Conservation (phyloP, 2,888 invertebrate genomes). For the Archaeoteleia sp. region DNA sequence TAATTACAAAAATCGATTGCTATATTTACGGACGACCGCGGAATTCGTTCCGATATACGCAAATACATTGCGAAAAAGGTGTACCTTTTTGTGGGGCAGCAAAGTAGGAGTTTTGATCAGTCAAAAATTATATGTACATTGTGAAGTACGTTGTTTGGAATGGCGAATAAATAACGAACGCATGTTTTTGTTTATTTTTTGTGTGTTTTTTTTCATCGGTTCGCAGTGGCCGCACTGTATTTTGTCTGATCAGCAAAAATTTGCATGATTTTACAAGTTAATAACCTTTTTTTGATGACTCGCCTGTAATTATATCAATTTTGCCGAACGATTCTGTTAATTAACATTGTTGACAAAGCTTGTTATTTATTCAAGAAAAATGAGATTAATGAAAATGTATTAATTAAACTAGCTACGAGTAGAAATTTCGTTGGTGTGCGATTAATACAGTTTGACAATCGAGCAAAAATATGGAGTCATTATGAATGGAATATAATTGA, state of each 20-base stretch:
- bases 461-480: no score
- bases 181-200: slow-evolving; percentile 27
- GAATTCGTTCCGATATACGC: slow-evolving; percentile 49
- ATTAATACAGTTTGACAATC: no score
- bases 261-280: slow-evolving; percentile 31
- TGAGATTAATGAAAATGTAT: slow-evolving; percentile 11
- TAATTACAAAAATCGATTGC: slow-evolving; percentile 54
- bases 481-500: no score
- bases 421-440: neutral
- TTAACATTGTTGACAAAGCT: slow-evolving; percentile 15
- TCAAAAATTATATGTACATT: slow-evolving; percentile 55
- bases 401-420: slow-evolving; percentile 1
- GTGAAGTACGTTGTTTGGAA: slow-evolving; percentile 50
- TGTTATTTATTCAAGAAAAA: slow-evolving; percentile 16
- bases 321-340: slow-evolving; percentile 5
- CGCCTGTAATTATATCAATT: slow-evolving; percentile 28
- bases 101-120: slow-evolving; percentile 49
- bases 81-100: slow-evolving; percentile 42
- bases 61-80: slow-evolving; percentile 49
- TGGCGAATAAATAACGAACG: slow-evolving; percentile 50
- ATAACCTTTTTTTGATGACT: slow-evolving; percentile 15
- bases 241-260: slow-evolving; percentile 37
- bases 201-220: slow-evolving; percentile 1
- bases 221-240: slow-evolving; percentile 1
- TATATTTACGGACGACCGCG: slow-evolving; percentile 54